These are phyloP conservation scores for Calidris pygmaea DNA, from an alignment of 2,113 vertebrate genomes.

Conservation along the genomic window DNA sequence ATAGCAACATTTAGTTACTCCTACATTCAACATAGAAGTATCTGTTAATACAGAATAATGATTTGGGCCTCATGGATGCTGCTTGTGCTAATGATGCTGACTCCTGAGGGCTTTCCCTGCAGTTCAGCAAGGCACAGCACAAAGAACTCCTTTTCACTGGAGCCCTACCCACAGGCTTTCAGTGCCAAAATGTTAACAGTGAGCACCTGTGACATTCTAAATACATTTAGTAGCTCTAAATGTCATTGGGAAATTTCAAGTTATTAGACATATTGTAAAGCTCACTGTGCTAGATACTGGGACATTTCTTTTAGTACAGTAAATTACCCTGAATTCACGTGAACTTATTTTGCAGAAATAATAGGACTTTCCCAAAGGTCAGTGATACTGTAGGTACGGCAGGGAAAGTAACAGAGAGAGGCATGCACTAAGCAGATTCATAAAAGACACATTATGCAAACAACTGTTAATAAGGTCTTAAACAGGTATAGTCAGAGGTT, in stretches of 20 bases:
- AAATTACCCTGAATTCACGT: constrained; percentile 20
- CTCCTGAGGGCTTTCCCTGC: not conserved
- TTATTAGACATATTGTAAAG: not conserved
- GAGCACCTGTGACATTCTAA: constrained; percentile 2
- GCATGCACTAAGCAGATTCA: not conserved
- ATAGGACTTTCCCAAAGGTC: not conserved
- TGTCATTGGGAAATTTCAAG: constrained; percentile 23
- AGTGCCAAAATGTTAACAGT: not conserved
- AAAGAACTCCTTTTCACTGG: not conserved
- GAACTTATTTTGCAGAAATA: constrained; percentile 47
- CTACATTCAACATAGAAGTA: not conserved
- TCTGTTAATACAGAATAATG: not conserved
- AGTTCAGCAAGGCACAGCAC: not conserved
- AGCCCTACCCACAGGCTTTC: not conserved
- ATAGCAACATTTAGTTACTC: not conserved
- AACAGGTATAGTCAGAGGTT: not conserved
- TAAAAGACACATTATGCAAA: not conserved
- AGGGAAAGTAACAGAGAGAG: not conserved
- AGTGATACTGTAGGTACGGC: not conserved
- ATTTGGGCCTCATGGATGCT: not conserved
- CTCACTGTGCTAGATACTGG: not conserved
- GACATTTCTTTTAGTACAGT: not conserved
- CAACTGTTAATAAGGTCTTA: not conserved
- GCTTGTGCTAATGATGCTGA: not conserved
- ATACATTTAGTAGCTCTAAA: not conserved